Base-by-base conservation (phyloP, 1,140 invertebrate species). In the Asbolus verrucosus region DNA sequence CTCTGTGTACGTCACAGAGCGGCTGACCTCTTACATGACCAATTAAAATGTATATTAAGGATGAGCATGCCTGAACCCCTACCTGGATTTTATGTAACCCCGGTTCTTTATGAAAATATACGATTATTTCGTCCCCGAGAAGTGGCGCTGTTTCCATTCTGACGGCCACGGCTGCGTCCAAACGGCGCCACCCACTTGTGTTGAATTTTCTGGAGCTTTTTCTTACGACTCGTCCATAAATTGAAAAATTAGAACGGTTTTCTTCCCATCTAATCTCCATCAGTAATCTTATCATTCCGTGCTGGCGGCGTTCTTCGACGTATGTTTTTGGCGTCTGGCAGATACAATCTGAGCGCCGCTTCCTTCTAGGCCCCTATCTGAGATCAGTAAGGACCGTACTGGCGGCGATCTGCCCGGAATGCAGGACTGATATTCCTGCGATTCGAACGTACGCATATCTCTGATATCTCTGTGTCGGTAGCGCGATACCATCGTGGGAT, bases 381-480 rank as follows among this genome's bases (percentile, higher is more conserved):
- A 9, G 15, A 43, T 43, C 39, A 5, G 33, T 43, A 43, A 43
- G 43, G 43, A 50, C 16, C 43, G 18, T 50, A 18, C 33, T 36
- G 33, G 33, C 33, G 33, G 11, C 33, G 5, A 36, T n/a, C 21
- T 30, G 21, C 11, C 19, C 21, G 9, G 46, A 54, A 54, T 54
- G 46, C 46, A 54, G 46, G 46, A 54, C 46, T 11, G 46, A 54
- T 54, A 27, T 54, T 54, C 46, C 46, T 27, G 21, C 46, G 21
- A 54, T 50, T 21, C 43, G 21, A 18, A 50, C 43, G 11, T 43
- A 43, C 16, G 16, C 43, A 50, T 54, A 54, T 54, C 21, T 54
- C 46, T 62, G 19, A 62, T 63, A 63, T 63, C 14, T 67, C 27
- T 67, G 13, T 21, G 65, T 67, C 65, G 65, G 41, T 67, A 67